These are phyloP conservation scores for Tapirus terrestris DNA, from an alignment of 2,113 vertebrate species.

Conservation along the genomic window DNA sequence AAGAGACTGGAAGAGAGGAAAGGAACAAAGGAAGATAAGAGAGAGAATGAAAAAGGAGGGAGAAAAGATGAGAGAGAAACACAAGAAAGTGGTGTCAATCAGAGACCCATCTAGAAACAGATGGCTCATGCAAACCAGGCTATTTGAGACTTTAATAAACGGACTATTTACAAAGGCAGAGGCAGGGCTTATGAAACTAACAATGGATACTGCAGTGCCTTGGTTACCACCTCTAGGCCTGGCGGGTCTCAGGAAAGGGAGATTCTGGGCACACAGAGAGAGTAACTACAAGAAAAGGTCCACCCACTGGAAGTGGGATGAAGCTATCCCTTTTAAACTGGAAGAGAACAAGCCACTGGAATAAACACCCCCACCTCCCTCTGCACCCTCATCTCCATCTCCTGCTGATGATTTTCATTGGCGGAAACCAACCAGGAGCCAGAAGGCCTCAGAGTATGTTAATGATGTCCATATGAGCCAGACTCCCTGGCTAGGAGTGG, in stretches of 20 bases:
- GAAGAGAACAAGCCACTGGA: neutral
- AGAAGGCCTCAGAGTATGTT: neutral
- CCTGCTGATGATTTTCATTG: neutral
- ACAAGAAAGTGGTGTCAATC: neutral
- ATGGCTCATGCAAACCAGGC: neutral
- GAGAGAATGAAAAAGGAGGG: too few species aligned
- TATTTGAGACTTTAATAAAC: neutral
- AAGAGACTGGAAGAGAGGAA: neutral
- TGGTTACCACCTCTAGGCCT: neutral
- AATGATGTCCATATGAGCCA: neutral
- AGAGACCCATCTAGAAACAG: neutral
- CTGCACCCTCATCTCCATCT: neutral
- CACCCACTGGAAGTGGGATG: neutral
- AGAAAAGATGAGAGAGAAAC: neutral
- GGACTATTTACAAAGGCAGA: neutral
- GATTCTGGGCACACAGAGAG: neutral
- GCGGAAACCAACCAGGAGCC: neutral
- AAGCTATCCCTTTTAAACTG: neutral
- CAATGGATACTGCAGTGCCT: neutral
- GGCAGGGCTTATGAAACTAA: neutral
- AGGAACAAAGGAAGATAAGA: neutral
- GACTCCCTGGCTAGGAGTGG: neutral
- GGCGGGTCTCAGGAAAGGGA: neutral
- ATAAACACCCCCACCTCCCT: neutral
- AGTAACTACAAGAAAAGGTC: neutral